Evolutionary conservation across 2,113 vertebrate genomes (phyloP).

Genomic region (Condylura cristata): DNA sequence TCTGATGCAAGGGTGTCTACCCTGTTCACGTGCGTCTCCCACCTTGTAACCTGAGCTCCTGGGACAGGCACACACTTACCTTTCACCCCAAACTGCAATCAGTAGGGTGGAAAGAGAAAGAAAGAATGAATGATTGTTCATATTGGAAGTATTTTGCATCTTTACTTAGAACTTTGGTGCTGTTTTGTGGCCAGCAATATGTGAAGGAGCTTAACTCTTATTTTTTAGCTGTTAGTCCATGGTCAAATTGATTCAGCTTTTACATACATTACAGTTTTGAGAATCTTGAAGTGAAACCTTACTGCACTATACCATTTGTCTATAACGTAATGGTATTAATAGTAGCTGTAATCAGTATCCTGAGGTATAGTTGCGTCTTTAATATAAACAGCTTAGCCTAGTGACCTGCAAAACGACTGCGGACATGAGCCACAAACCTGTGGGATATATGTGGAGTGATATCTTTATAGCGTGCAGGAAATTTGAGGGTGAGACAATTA

Average conservation of each 20-base stretch:
- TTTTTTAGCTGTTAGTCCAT: background rate
- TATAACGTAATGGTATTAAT: background rate
- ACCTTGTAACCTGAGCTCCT: background rate
- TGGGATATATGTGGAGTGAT: background rate
- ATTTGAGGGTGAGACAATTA: background rate
- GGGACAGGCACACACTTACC: background rate
- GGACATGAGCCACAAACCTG: background rate
- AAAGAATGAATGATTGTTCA: background rate
- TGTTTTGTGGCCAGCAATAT: background rate
- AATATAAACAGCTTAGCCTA: background rate
- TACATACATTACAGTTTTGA: background rate
- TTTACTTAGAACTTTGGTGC: background rate
- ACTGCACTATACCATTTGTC: background rate
- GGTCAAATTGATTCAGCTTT: background rate
- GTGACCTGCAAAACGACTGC: background rate
- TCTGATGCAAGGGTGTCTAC: background rate
- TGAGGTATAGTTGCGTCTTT: background rate
- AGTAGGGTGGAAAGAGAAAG: background rate
- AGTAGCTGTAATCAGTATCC: background rate
- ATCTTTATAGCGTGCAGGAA: background rate
- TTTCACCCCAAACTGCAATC: background rate
- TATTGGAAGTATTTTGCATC: background rate
- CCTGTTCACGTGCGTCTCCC: background rate
- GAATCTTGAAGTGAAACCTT: background rate
- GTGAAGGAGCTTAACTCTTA: background rate